These are phyloP conservation scores for Isoperla grammatica DNA, from an alignment of 2,888 invertebrate genomes.

Conservation along the genomic window DNA sequence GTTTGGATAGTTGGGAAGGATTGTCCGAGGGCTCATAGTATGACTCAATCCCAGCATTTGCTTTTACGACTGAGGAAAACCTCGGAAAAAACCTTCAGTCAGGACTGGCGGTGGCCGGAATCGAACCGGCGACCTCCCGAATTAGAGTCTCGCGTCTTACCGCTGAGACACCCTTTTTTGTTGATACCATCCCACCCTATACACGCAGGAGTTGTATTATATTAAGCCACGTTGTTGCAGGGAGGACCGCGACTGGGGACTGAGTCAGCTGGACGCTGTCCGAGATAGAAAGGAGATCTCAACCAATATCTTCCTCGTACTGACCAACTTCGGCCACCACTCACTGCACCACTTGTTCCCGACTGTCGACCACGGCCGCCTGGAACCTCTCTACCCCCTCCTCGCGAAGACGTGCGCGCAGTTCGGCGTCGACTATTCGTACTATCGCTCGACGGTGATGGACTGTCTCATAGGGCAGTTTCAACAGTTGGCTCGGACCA, in stretches of 20 bases:
- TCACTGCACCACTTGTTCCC: slow-evolving; percentile 76
- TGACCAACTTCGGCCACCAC: slow-evolving; percentile 74
- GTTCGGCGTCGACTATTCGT: slow-evolving; percentile 49
- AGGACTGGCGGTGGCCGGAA: too few species aligned
- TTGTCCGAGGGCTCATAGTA: too few species aligned
- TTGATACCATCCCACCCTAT: too few species aligned
- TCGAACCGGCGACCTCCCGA: too few species aligned
- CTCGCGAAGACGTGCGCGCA: slow-evolving; percentile 59
- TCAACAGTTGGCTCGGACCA: slow-evolving; percentile 50
- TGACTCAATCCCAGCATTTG: too few species aligned
- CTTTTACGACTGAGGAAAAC: too few species aligned
- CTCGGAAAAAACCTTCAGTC: too few species aligned
- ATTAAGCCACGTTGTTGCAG: slow-evolving; percentile 49
- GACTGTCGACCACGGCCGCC: slow-evolving; percentile 59
- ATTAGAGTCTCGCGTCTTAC: too few species aligned
- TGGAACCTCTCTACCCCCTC: slow-evolving; percentile 34
- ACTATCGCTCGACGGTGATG: slow-evolving; percentile 44
- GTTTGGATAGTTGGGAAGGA: too few species aligned
- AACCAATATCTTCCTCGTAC: slow-evolving; percentile 57
- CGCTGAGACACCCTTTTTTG: too few species aligned
- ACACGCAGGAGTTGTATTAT: too few species aligned
- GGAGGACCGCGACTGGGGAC: slow-evolving; percentile 64
- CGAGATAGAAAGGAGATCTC: slow-evolving; percentile 64
- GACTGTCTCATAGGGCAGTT: slow-evolving; percentile 63
- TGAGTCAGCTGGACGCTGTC: slow-evolving; percentile 67